These are phyloP conservation scores for Silurus glanis DNA, from an alignment of 2,113 vertebrate species.

Conservation along the genomic window DNA sequence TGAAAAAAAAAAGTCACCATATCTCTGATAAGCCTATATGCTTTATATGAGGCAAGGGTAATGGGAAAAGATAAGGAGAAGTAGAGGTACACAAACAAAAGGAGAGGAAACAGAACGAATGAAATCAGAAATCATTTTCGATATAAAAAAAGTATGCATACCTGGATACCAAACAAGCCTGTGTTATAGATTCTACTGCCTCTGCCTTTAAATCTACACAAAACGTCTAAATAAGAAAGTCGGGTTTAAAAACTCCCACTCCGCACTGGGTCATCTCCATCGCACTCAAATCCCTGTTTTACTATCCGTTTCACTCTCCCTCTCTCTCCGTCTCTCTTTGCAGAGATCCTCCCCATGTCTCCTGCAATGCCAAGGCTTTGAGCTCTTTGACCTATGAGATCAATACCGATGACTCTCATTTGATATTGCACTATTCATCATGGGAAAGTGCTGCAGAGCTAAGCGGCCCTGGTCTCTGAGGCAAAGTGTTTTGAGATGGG, in stretches of 20 bases:
- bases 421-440: constrained; percentile 38
- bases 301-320: constrained; percentile 8
- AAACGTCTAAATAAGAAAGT: constrained; percentile 62
- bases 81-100: neutral
- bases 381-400: constrained; percentile 30
- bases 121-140: neutral
- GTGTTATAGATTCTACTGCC: constrained; percentile 58
- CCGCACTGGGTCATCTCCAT: neutral
- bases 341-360: neutral
- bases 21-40: neutral
- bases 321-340: neutral
- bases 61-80: neutral
- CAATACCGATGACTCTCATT: constrained; percentile 16
- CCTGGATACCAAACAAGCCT: constrained; percentile 51
- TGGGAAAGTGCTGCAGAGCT: neutral
- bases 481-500: neutral
- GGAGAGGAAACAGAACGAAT: neutral
- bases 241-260: constrained; percentile 45
- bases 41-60: neutral
- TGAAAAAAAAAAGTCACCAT: neutral
- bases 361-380: neutral
- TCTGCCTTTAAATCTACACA: constrained; percentile 51
- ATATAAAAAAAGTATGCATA: constrained; percentile 48
- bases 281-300: neutral
- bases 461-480: neutral